Evolutionary conservation across 1,140 invertebrate species (phyloP).

Genomic region (Leptinotarsa defecta): DNA sequence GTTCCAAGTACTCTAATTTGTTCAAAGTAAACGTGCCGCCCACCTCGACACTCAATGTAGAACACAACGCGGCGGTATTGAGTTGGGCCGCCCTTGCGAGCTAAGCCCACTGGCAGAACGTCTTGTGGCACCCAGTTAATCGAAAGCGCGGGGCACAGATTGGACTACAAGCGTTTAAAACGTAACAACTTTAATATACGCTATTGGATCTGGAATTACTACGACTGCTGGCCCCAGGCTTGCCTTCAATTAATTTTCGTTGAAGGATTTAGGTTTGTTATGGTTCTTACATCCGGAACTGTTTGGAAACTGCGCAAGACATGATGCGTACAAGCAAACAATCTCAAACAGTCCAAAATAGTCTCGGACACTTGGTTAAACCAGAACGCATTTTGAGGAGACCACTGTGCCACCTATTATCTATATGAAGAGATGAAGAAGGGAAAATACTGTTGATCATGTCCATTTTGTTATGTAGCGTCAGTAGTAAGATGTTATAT

Average conservation of each 20-base stretch:
- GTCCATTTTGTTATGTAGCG: too few relatives aligned
- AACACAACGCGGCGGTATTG: constrained; percentile 33
- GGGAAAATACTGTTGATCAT: too few relatives aligned
- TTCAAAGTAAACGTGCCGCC: constrained; percentile 77
- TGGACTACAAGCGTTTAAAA: constrained; percentile 76
- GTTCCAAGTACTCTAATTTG: constrained; percentile 85
- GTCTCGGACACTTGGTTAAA: too few relatives aligned
- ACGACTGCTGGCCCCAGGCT: constrained; percentile 89
- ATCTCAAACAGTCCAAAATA: too few relatives aligned
- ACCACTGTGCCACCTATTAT: too few relatives aligned
- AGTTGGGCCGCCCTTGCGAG: constrained; percentile 49
- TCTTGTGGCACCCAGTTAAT: constrained; percentile 51
- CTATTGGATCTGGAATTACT: constrained; percentile 72
- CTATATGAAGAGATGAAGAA: too few relatives aligned
- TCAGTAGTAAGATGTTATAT: too few relatives aligned
- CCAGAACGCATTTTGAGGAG: too few relatives aligned
- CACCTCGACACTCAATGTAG: constrained; percentile 60
- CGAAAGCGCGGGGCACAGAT: constrained; percentile 58
- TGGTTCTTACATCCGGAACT: too few relatives aligned
- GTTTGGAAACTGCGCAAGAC: too few relatives aligned
- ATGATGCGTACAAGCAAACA: too few relatives aligned
- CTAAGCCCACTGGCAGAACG: constrained; percentile 31
- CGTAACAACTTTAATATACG: constrained; percentile 79
- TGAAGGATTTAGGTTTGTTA: constrained; percentile 77
- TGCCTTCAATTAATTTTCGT: constrained; percentile 88